phyloP scores from a whole-genome alignment of 2,797 vertebrate genomes.

The Siniperca scherzeri region DNA sequence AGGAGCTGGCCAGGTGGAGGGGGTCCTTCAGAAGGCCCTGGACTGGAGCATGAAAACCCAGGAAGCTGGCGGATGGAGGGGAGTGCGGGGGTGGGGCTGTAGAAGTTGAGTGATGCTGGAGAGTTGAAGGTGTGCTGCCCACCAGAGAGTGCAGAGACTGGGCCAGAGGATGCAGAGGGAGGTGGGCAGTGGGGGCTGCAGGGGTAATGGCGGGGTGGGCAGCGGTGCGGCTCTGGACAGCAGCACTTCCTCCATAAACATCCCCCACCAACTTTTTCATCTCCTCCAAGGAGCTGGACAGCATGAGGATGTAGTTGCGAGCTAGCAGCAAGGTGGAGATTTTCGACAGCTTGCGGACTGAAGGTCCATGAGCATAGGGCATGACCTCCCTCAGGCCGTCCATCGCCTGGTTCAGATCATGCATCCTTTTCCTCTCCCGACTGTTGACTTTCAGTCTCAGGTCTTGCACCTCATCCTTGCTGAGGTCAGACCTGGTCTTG shows the following conservation, averaged over 20 bases:
- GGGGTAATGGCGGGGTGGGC: conserved; percentile 60
- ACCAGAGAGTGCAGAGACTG: conserved; percentile 85
- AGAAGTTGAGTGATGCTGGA: conserved; percentile 75
- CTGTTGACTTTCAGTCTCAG: conserved; percentile 90
- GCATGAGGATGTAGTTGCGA: conserved; percentile 91
- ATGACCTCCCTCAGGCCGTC: conserved; percentile 90
- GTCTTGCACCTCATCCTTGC: conserved; percentile 83
- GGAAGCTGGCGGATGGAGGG: conserved; percentile 80
- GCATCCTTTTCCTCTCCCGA: conserved; percentile 90
- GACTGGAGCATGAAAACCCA: conserved; percentile 83
- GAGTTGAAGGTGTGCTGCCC: conserved; percentile 67
- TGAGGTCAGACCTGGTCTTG: conserved; percentile 64
- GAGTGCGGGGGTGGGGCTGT: conserved; percentile 76
- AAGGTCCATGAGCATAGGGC: conserved; percentile 89
- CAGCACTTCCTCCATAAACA: conserved; percentile 82
- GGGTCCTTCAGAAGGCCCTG: conserved; percentile 83
- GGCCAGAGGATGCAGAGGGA: conserved; percentile 83
- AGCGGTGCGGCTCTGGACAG: conserved; percentile 71
- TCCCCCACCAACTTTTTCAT: conserved; percentile 90
- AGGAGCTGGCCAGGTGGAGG: conserved; percentile 80
- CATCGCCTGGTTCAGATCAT: conserved; percentile 91
- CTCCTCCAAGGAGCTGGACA: conserved; percentile 89
- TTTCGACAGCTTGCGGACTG: conserved; percentile 90
- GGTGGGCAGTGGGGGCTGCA: conserved; percentile 67
- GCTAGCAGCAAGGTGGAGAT: conserved; percentile 89